These are phyloP conservation scores for Chrysopilus asiliformis DNA, from an alignment of 2,888 invertebrate genomes.

Conservation along the genomic window DNA sequence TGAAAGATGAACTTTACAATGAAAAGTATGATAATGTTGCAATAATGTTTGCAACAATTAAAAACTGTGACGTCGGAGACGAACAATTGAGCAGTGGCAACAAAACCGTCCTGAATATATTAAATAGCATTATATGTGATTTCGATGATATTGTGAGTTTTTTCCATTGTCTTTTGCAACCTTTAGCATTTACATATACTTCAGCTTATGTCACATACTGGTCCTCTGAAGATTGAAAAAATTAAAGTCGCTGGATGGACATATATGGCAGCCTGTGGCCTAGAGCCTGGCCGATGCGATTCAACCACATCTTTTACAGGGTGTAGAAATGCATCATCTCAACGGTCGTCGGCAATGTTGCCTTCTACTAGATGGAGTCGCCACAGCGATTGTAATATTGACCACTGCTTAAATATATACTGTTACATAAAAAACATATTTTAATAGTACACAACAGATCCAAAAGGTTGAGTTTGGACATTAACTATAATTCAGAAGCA, in stretches of 20 bases:
- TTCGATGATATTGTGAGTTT: constrained; percentile 66
- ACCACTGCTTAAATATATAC: background rate
- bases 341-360: constrained; percentile 22
- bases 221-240: constrained; percentile 70
- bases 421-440: background rate
- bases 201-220: constrained; percentile 45
- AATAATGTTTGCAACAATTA: constrained; percentile 92
- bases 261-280: constrained; percentile 93
- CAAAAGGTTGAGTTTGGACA: too few species aligned
- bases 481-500: too few species aligned
- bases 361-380: constrained; percentile 29
- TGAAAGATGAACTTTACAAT: constrained; percentile 65
- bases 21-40: constrained; percentile 80
- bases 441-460: background rate
- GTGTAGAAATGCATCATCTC: constrained; percentile 8
- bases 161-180: too few species aligned
- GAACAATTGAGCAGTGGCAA: too few species aligned
- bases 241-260: constrained; percentile 95
- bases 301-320: constrained; percentile 38
- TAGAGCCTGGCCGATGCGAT: constrained; percentile 58
- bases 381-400: constrained; percentile 6
- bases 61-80: constrained; percentile 61
- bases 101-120: constrained; percentile 52
- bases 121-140: constrained; percentile 86
- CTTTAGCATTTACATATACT: background rate